Percentiles rank a stretch among this genome's conserved stretches.
Conservation (phyloP, 2,888 invertebrate genomes). For the Parelbella ahira region DNA sequence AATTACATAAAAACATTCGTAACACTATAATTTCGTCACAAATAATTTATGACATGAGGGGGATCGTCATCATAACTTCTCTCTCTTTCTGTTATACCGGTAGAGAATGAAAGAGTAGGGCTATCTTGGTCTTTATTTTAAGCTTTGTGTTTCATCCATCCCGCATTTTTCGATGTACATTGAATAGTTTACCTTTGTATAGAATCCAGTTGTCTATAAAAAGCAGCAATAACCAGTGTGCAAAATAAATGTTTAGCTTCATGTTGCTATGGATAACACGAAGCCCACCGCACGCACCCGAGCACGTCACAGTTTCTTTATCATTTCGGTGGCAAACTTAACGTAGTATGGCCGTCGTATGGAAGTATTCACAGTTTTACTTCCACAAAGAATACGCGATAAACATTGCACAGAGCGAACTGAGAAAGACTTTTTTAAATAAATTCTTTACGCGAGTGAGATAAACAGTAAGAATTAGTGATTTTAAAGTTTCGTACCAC, state of each 20-base stretch:
- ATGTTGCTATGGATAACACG: not conserved
- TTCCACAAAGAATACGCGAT: conserved; percentile 84
- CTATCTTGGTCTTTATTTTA: conserved; percentile 17
- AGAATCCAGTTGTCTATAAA: too few species aligned
- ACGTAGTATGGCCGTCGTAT: conserved; percentile 83
- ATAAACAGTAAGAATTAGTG: conserved; percentile 65
- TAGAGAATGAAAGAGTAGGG: conserved; percentile 23
- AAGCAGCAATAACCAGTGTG: conserved; percentile 42
- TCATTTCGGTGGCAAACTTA: conserved; percentile 80
- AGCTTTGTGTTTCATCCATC: conserved; percentile 9
- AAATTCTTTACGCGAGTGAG: conserved; percentile 76
- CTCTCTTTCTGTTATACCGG: conserved; percentile 27
- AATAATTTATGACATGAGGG: conserved; percentile 25
- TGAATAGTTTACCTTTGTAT: conserved; percentile 18
- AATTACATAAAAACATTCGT: too few species aligned
- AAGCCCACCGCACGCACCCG: conserved; percentile 12
- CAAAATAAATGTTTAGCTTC: not conserved
- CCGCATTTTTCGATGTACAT: conserved; percentile 23
- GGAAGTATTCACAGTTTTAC: conserved; percentile 84
- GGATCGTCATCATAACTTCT: conserved; percentile 29
- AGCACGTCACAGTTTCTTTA: conserved; percentile 74
- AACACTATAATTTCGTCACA: not conserved
- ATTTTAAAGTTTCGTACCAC: conserved; percentile 39
- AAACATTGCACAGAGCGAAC: conserved; percentile 77
- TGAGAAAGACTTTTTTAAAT: conserved; percentile 74